Conservation (phyloP, 2,888 invertebrate genomes). For the Caenorhabditis doughertyi region DNA sequence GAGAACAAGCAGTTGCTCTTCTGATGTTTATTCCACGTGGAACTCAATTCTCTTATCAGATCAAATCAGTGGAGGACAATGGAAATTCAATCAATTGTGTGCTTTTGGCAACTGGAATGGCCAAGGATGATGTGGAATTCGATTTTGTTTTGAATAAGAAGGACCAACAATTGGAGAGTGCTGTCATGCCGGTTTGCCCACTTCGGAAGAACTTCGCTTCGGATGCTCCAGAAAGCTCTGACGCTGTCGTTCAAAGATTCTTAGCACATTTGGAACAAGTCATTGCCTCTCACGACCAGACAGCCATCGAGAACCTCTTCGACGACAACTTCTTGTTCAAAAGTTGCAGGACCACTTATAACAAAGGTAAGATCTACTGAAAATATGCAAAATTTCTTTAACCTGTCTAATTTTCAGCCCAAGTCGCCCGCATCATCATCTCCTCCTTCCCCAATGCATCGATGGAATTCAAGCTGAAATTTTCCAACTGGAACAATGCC, state of each 20-base stretch:
- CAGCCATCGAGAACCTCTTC: not conserved
- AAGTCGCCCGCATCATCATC: not conserved
- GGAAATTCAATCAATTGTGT: not conserved
- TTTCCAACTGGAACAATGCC: not conserved
- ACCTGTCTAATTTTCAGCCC: not conserved
- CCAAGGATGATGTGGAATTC: not conserved
- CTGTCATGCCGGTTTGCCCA: too few relatives aligned
- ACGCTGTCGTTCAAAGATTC: too few relatives aligned
- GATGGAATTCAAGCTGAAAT: not conserved
- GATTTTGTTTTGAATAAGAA: not conserved
- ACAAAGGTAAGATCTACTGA: not conserved
- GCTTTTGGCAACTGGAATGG: not conserved
- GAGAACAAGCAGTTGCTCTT: not conserved
- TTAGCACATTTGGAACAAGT: not conserved
- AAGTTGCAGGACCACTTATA: not conserved
- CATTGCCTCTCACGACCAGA: not conserved
- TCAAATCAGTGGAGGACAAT: not conserved
- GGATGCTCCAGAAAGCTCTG: too few relatives aligned
- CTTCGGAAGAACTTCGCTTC: not conserved
- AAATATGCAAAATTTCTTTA: not conserved
- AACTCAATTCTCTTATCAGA: not conserved
- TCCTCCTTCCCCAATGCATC: not conserved
- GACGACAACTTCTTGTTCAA: conserved; percentile 2
- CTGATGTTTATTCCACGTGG: not conserved
- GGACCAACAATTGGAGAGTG: too few relatives aligned